A percentile compares a stretch with the other conserved stretches of the same genome.
Conservation (phyloP, 2,113 vertebrate genomes). For the Neoarius graeffei region DNA sequence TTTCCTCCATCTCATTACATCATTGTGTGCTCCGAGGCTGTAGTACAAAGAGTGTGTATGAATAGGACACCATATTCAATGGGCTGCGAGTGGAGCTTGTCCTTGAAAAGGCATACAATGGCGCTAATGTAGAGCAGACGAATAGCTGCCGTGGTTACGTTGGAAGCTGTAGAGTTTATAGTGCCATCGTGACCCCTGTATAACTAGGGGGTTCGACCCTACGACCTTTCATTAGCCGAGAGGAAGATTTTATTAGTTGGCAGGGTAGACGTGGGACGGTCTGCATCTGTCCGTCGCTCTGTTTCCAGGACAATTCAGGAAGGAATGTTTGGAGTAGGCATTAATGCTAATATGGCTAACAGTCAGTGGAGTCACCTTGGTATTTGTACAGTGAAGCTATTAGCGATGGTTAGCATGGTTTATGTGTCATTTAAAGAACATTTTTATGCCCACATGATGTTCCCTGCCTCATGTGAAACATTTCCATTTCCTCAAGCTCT, state of each 20-base stretch:
- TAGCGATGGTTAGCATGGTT: neutral
- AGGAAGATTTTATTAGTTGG: constrained; percentile 2
- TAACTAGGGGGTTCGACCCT: constrained; percentile 45
- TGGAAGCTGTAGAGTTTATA: constrained; percentile 53
- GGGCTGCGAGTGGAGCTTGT: constrained; percentile 56
- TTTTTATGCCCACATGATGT: neutral
- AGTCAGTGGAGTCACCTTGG: neutral
- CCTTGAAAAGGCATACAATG: constrained; percentile 65
- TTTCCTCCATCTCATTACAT: constrained; percentile 33
- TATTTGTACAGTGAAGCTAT: neutral
- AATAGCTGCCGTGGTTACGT: constrained; percentile 50
- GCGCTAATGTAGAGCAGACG: constrained; percentile 59
- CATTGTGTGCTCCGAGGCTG: constrained; percentile 60
- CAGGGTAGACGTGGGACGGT: neutral
- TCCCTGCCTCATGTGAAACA: neutral
- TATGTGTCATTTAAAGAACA: neutral
- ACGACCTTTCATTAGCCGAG: constrained; percentile 18
- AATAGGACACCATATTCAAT: constrained; percentile 57
- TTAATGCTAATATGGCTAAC: neutral
- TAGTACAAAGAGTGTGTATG: constrained; percentile 61
- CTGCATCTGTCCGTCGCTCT: constrained; percentile 6
- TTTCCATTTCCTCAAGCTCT: neutral
- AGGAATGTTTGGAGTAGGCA: constrained; percentile 21
- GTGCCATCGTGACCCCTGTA: constrained; percentile 29
- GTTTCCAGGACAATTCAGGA: constrained; percentile 11